A percentile compares a stretch with the other conserved stretches of the same genome.
Conservation (phyloP, 2,797 vertebrate species). For the Muraenolepis orangiensis region DNA sequence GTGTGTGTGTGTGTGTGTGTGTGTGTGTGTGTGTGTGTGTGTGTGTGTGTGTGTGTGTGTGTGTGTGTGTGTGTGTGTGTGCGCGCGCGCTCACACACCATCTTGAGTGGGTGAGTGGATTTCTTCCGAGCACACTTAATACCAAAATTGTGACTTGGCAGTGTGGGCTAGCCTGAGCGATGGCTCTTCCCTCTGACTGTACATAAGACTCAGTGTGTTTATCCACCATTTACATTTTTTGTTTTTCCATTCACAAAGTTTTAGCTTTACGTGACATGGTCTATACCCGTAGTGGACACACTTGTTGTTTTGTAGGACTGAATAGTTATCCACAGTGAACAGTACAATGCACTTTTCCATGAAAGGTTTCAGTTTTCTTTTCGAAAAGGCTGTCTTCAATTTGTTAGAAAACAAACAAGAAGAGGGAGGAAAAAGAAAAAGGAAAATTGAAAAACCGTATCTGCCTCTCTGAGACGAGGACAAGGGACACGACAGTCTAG, state of each 20-base stretch:
- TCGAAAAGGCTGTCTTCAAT: conserved; percentile 38
- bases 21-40: background rate
- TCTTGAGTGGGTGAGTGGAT: conserved; percentile 25
- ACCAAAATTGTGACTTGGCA: conserved; percentile 45
- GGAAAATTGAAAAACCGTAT: conserved; percentile 11
- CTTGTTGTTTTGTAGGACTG: conserved; percentile 57
- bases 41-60: background rate
- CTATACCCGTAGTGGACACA: conserved; percentile 57
- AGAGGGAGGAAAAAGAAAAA: background rate
- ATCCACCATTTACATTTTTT: conserved; percentile 32
- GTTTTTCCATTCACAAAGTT: conserved; percentile 36
- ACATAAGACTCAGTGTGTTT: conserved; percentile 49
- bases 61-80: conserved; percentile 4
- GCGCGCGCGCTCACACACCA: conserved; percentile 30
- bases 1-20: background rate
- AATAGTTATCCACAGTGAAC: conserved; percentile 54
- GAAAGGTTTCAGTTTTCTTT: conserved; percentile 49
- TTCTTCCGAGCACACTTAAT: conserved; percentile 30
- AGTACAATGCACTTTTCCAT: conserved; percentile 65
- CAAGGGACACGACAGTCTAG: conserved; percentile 26
- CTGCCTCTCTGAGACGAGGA: conserved; percentile 39
- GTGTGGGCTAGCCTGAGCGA: conserved; percentile 30
- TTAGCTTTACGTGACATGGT: conserved; percentile 55
- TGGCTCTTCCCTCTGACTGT: conserved; percentile 49
- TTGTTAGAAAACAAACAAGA: conserved; percentile 18